Evolutionary conservation across 2,888 invertebrate genomes (phyloP).

Genomic region (Coecobrya sp.): DNA sequence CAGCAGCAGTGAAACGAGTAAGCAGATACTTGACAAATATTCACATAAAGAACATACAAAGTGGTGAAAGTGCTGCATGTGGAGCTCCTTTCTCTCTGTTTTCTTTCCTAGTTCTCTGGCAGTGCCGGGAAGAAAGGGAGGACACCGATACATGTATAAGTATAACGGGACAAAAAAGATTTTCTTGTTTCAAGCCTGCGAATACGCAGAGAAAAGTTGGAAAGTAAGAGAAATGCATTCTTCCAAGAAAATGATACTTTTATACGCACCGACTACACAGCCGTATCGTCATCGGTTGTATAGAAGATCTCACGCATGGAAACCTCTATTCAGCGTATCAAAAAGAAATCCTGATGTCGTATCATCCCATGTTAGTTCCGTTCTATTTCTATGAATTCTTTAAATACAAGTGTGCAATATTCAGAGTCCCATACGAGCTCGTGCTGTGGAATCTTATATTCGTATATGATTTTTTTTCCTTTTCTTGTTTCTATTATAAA

Average conservation of each 20-base stretch:
- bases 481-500: too few relatives aligned
- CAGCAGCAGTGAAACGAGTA: neutral
- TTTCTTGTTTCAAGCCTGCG: neutral
- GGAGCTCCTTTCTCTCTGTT: constrained; percentile 59
- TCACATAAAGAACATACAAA: constrained; percentile 3
- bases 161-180: neutral
- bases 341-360: too few relatives aligned
- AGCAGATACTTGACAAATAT: constrained; percentile 11
- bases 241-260: neutral
- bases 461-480: too few relatives aligned
- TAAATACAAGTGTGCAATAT: too few relatives aligned
- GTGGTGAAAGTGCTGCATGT: neutral
- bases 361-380: too few relatives aligned
- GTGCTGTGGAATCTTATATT: too few relatives aligned
- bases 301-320: neutral
- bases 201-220: neutral
- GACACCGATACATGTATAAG: neutral
- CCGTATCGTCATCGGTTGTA: neutral
- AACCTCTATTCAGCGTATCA: too few relatives aligned
- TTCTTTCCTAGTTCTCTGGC: constrained; percentile 24
- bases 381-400: too few relatives aligned
- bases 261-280: neutral
- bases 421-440: too few relatives aligned
- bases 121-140: neutral
- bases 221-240: neutral